Evolutionary conservation across 1,140 invertebrate species (phyloP).

Genomic region (Ostrea denselamellosa): DNA sequence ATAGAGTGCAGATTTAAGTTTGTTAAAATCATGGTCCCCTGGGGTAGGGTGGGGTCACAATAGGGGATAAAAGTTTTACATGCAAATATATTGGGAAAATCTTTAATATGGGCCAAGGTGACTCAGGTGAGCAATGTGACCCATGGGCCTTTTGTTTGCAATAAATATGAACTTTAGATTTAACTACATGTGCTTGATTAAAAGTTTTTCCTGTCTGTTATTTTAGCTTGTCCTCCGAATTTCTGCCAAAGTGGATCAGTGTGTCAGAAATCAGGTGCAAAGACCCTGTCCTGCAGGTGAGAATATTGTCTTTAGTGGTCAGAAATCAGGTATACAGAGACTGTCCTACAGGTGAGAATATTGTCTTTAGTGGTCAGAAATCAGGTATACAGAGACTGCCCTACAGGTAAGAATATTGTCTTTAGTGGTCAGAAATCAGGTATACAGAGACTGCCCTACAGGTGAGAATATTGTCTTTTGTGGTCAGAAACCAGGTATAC

Average conservation of each 20-base stretch:
- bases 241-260: slow-evolving; percentile 55
- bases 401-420: slow-evolving; percentile 51
- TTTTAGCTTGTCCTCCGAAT: slow-evolving; percentile 55
- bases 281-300: slow-evolving; percentile 53
- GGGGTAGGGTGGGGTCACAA: too few species aligned
- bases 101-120: too few species aligned
- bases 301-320: not conserved
- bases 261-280: slow-evolving; percentile 42
- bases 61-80: too few species aligned
- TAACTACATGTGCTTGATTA: not conserved
- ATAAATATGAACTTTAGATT: too few species aligned
- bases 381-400: slow-evolving; percentile 3
- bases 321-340: slow-evolving; percentile 13
- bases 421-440: slow-evolving; percentile 6
- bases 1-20: too few species aligned
- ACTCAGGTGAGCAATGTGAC: too few species aligned
- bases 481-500: slow-evolving; percentile 39
- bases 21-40: too few species aligned
- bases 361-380: slow-evolving; percentile 20
- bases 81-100: too few species aligned
- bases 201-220: not conserved
- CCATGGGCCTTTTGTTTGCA: too few species aligned
- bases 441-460: slow-evolving; percentile 49
- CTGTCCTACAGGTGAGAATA: slow-evolving; percentile 52
- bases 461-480: slow-evolving; percentile 29